Conservation (phyloP, 1,140 invertebrate genomes). For the Carposina sasakii region DNA sequence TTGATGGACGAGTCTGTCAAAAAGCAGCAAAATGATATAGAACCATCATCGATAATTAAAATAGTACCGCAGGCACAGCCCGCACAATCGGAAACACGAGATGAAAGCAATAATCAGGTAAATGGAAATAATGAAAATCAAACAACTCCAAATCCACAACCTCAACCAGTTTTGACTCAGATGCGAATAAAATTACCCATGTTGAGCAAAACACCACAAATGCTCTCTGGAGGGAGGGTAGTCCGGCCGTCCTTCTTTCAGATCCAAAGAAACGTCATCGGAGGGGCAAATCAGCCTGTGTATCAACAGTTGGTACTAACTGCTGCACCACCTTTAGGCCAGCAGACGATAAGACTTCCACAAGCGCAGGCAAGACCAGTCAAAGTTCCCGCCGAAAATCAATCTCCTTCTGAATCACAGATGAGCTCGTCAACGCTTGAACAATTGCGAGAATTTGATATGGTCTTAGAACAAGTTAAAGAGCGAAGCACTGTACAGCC, state of each 20-base stretch:
- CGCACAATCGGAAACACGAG: constrained; percentile 33
- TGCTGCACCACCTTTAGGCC: constrained; percentile 60
- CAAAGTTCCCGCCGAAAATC: constrained; percentile 47
- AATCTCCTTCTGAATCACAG: constrained; percentile 60
- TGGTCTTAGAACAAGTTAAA: constrained; percentile 86
- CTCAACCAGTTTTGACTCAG: constrained; percentile 67
- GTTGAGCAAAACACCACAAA: constrained; percentile 64
- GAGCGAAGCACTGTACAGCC: constrained; percentile 78
- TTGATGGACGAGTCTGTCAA: constrained; percentile 51
- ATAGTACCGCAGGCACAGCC: constrained; percentile 56
- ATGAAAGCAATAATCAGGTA: constrained; percentile 44
- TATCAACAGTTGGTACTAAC: constrained; percentile 67
- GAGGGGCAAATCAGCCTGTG: constrained; percentile 64
- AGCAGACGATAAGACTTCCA: constrained; percentile 65
- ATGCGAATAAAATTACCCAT: constrained; percentile 72
- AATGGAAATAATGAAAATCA: constrained; percentile 33
- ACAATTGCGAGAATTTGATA: constrained; percentile 86
- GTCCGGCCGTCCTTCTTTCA: constrained; percentile 74
- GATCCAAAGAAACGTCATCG: constrained; percentile 74
- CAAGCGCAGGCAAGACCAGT: constrained; percentile 44
- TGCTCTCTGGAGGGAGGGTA: constrained; percentile 67
- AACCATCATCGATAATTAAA: constrained; percentile 65
- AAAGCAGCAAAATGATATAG: constrained; percentile 54
- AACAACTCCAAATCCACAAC: constrained; percentile 35
- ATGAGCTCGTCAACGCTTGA: constrained; percentile 78